Base-by-base conservation (phyloP, 2,113 vertebrate genomes). In the Bostrychus sinensis region DNA sequence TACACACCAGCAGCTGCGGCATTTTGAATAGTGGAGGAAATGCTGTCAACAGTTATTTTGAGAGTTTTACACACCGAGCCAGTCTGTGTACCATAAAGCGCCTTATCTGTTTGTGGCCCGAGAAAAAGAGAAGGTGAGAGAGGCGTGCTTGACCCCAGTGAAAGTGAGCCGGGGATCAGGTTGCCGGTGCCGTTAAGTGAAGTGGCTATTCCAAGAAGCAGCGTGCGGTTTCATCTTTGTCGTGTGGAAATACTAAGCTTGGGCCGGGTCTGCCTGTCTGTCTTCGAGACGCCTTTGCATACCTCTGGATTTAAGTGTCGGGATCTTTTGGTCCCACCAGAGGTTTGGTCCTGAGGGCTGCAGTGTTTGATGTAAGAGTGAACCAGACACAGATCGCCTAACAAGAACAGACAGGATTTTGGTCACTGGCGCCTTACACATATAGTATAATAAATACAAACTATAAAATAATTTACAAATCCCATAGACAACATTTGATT, bases 31-130 rank as follows among this genome's bases (percentile, higher is more conserved):
- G 72, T 3, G 16, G 14, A 60, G 77, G 82, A 84, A 80, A 68
- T 68, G 66, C 70, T 81, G 78, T 86, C 85, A 80, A 64, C 19
- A 62, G 85, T 86, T 92, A 91, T 89, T 89, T 89, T 83, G 65
- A 84, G 89, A 71, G 56, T 81, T 84, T 74, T 64, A 77, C 62
- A 17, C 70, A 67, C 68, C 70, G 25, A 60, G 16, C 26, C 34
- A 7, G 46, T 13, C 36, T 41, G 48, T 17, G 11, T 43, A 46
- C 14, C 51, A 37, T 51, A 19, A 61, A 12, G 14, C 9, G 56
- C 22, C 50, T 25, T 16, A 10, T 71, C 50, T 16, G 56, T 56
- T 58, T 48, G 56, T 13, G 16, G 30, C 55, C 32, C 14, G 46
- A 67, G 65, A 53, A 74, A 72, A 57, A 14, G 57, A 63, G 71